Evolutionary conservation across 2,888 invertebrate genomes (phyloP).

Genomic region (Byasa hedistus): DNA sequence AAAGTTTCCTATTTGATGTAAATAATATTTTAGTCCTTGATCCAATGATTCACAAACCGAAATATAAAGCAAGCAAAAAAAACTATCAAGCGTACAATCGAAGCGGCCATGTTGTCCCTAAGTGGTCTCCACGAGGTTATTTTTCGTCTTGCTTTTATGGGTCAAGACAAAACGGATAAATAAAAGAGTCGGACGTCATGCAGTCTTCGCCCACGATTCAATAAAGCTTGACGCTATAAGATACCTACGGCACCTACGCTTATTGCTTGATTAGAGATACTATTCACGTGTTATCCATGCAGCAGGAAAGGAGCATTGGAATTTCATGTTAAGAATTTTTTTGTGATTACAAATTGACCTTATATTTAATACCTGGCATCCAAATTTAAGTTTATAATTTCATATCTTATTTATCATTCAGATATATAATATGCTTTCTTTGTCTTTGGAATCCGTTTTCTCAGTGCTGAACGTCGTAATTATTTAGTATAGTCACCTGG

Average conservation of each 20-base stretch:
- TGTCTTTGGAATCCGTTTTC: no score
- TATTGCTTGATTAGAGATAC: slow-evolving; percentile 34
- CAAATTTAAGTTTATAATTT: background rate
- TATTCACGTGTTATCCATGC: background rate
- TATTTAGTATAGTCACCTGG: no score
- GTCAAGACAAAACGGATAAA: slow-evolving; percentile 47
- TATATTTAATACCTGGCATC: background rate
- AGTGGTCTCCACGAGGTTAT: slow-evolving; percentile 41
- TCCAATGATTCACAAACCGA: background rate
- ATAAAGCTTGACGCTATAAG: slow-evolving; percentile 41
- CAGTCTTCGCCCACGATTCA: slow-evolving; percentile 52
- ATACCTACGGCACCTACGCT: slow-evolving; percentile 44
- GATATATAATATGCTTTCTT: background rate
- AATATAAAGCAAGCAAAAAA: background rate
- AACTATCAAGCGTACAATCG: background rate
- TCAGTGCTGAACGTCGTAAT: no score
- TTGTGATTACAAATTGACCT: background rate
- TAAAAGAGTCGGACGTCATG: slow-evolving; percentile 41
- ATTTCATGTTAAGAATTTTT: background rate
- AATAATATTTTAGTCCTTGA: no score
- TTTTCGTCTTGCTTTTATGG: slow-evolving; percentile 49
- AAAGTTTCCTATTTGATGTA: no score
- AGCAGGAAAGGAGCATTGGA: slow-evolving; percentile 2
- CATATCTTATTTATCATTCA: background rate
- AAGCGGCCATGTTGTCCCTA: slow-evolving; percentile 12